Percentiles rank a stretch among this genome's conserved stretches.
phyloP scores from a whole-genome alignment of 2,888 invertebrate genomes.

The Drosophila maculinotata region DNA sequence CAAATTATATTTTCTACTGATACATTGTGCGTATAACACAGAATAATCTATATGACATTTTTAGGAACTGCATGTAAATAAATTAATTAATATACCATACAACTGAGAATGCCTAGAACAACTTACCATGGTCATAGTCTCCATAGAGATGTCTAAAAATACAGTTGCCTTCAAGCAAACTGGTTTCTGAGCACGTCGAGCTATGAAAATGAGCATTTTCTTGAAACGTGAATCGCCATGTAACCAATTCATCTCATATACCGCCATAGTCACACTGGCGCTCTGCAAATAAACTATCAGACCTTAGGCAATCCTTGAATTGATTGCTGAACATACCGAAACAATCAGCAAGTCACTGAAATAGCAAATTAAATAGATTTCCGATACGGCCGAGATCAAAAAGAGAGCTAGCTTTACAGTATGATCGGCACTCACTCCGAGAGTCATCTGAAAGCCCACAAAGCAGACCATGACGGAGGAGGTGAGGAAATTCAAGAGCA shows the following conservation, averaged over 20 bases:
- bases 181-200: constrained; percentile 67
- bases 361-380: constrained; percentile 49
- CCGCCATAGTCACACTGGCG: constrained; percentile 49
- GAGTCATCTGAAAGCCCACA: constrained; percentile 64
- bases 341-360: constrained; percentile 39
- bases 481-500: constrained; percentile 70
- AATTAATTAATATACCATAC: too few species aligned
- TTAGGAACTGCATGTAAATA: constrained; percentile 52
- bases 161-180: constrained; percentile 67
- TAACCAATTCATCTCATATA: constrained; percentile 63
- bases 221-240: constrained; percentile 50
- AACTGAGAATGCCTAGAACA: accelerated
- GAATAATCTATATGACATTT: constrained; percentile 73
- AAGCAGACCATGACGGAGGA: constrained; percentile 66
- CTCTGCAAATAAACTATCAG: constrained; percentile 46
- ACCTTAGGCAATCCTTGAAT: neutral
- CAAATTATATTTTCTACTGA: constrained; percentile 23
- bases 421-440: constrained; percentile 49
- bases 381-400: constrained; percentile 43
- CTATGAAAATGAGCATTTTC: constrained; percentile 66
- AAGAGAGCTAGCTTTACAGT: constrained; percentile 63
- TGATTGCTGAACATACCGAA: constrained; percentile 10
- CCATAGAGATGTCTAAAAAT: constrained; percentile 67
- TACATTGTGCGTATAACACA: constrained; percentile 75
- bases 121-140: constrained; percentile 71